Base-by-base conservation (phyloP, 2,797 vertebrate genomes). In the Centroberyx gerrardi region DNA sequence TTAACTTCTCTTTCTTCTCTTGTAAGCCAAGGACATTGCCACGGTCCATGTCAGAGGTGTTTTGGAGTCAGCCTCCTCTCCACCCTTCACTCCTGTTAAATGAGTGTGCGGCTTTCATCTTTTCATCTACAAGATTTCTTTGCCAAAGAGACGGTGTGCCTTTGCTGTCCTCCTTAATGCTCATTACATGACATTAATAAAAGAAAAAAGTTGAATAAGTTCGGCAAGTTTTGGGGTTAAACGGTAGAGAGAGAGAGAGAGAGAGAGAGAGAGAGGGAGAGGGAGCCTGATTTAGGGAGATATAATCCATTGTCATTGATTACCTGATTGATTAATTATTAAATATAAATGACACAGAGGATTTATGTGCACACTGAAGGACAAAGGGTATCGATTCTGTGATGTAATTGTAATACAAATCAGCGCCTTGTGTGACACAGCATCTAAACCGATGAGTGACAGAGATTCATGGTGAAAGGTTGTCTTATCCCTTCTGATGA, bases 291-390 rank as follows among this genome's bases (percentile, higher is more conserved):
- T 56, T 62, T 4, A 73, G 80, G 71, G 72, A 82, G 52, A 71
- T 81, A 71, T 62, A 68, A 54, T 80, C 71, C 76, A 82, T 86
- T 76, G 65, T 62, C 76, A 67, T 82, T 89, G 86, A 89, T 88
- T 88, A 74, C 59, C 67, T 72, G 62, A 87, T 76, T 87, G 84
- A 92, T 91, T 83, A 84, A 90, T 87, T 86, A 76, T 84, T 89
- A 68, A 84, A 84, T 81, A 86, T 85, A 85, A 81, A 77, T 42
- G 79, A 82, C 79, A 80, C 52, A 64, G 78, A 66, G 72, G 82
- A 90, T 88, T 85, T 80, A 89, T 85, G 68, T 54, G 54, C 62
- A 65, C 52, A 64, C 76, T 83, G 77, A 72, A 81, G 70, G 61
- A 81, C 78, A 80, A 63, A 54, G 62, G 65, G 49, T 76, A 79